Conservation (phyloP, 2,113 vertebrate species). For the Balaeniceps rex region DNA sequence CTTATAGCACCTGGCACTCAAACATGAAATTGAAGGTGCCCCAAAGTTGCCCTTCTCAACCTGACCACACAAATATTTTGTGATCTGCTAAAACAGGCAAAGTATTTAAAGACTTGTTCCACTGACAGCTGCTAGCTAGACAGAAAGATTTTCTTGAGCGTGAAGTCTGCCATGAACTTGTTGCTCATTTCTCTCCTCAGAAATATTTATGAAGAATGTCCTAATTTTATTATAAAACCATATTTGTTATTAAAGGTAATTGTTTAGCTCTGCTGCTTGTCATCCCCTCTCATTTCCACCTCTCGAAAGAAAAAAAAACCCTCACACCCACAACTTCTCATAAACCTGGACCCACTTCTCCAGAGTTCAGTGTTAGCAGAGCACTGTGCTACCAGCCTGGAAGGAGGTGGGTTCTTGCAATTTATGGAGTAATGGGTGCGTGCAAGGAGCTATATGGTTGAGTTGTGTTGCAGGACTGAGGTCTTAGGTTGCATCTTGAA, state of each 20-base stretch:
- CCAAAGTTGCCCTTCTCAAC: not conserved
- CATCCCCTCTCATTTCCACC: not conserved
- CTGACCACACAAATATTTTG: not conserved
- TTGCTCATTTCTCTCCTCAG: not conserved
- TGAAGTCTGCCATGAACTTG: not conserved
- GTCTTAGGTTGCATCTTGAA: not conserved
- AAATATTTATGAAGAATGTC: not conserved
- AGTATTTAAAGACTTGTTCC: not conserved
- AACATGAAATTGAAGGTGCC: not conserved
- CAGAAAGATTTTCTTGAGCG: not conserved
- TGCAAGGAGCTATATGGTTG: not conserved
- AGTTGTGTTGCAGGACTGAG: not conserved
- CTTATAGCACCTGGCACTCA: not conserved
- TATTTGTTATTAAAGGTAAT: accelerated
- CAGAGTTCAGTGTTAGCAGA: not conserved
- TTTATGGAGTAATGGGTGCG: not conserved
- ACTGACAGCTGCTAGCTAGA: not conserved
- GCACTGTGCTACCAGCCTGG: not conserved
- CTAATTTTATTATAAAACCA: not conserved
- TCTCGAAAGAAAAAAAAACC: not conserved
- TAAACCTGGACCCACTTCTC: not conserved
- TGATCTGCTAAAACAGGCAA: not conserved
- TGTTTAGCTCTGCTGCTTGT: not conserved
- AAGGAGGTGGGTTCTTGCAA: not conserved
- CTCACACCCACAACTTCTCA: not conserved